A percentile compares a stretch with the other conserved stretches of the same genome.
phyloP scores from a whole-genome alignment of 35 echinoderm and acorn worm species.

The Acanthaster planci region DNA sequence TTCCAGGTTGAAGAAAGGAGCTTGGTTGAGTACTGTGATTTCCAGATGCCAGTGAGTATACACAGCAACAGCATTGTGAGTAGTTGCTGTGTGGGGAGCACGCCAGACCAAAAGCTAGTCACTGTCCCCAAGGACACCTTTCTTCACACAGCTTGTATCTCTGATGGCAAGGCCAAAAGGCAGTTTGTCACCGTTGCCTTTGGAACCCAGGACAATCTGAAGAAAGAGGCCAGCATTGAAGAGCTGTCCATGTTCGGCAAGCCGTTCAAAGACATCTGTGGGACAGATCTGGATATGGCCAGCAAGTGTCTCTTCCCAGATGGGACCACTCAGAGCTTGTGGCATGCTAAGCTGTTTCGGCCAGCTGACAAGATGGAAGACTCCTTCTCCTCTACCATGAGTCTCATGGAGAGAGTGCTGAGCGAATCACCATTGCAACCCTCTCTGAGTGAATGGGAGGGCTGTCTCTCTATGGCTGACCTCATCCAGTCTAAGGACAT shows the following conservation, averaged over 20 bases:
- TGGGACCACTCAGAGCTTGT: conserved; percentile 51
- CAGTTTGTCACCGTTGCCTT: conserved; percentile 83
- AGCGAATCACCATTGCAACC: background rate
- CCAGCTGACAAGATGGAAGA: conserved; percentile 67
- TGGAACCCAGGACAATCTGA: conserved; percentile 79
- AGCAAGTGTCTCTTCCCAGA: conserved; percentile 28
- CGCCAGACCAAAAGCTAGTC: background rate
- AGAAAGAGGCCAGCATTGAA: conserved; percentile 34
- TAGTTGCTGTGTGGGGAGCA: conserved; percentile 50
- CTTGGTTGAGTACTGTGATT: conserved; percentile 83
- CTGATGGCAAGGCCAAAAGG: background rate
- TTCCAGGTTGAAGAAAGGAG: conserved; percentile 34
- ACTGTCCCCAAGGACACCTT: conserved; percentile 62
- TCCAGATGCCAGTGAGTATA: conserved; percentile 46
- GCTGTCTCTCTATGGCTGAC: conserved; percentile 79
- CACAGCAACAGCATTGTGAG: conserved; percentile 70
- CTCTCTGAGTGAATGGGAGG: background rate
- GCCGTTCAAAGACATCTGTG: conserved; percentile 50
- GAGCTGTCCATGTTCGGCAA: conserved; percentile 62
- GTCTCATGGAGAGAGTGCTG: conserved; percentile 1
- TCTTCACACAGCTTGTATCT: conserved; percentile 83
- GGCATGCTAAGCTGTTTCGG: conserved; percentile 86
- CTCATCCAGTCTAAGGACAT: conserved; percentile 73
- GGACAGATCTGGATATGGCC: background rate
- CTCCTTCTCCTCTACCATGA: conserved; percentile 58